Evolutionary conservation across 2,113 vertebrate genomes (phyloP).

Genomic region (Erythrocercus mccallii): DNA sequence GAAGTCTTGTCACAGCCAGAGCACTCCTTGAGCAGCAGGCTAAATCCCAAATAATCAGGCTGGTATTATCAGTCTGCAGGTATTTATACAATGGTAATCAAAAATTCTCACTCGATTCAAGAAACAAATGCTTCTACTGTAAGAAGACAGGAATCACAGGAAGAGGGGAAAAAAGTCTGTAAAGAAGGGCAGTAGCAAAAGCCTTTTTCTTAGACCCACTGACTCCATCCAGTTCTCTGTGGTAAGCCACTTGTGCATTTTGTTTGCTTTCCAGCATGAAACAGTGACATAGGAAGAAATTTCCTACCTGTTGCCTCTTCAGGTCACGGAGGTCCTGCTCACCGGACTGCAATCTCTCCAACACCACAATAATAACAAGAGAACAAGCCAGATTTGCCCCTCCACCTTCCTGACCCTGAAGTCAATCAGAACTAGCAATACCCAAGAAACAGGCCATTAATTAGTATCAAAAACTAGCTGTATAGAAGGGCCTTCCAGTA

Average conservation of each 20-base stretch:
- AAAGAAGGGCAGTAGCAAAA: not conserved
- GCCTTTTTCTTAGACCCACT: not conserved
- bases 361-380: not conserved
- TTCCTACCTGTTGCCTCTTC: not conserved
- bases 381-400: not conserved
- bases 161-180: not conserved
- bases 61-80: not conserved
- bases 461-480: not conserved
- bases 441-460: not conserved
- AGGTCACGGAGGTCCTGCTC: not conserved
- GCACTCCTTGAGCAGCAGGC: not conserved
- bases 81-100: not conserved
- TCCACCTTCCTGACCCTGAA: not conserved
- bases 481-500: not conserved
- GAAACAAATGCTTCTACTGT: not conserved
- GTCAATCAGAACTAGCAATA: not conserved
- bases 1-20: not conserved
- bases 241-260: not conserved
- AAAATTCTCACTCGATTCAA: not conserved
- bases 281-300: not conserved
- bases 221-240: not conserved
- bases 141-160: not conserved
- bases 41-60: not conserved
- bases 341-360: not conserved
- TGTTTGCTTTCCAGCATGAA: not conserved